Conservation (phyloP, 2,797 vertebrate species). For the Xenopus petersii region DNA sequence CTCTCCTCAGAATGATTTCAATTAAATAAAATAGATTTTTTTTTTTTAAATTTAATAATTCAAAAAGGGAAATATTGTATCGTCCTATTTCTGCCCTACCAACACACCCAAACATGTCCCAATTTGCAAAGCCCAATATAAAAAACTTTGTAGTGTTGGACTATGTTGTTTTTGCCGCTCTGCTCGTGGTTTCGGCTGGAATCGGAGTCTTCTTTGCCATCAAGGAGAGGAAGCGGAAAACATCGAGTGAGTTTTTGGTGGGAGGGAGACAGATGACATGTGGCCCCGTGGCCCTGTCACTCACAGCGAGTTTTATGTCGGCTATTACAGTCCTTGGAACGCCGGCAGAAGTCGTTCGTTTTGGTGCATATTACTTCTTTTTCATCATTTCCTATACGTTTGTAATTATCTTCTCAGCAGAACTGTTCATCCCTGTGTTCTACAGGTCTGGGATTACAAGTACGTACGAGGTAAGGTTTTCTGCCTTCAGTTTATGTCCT, state of each 20-base stretch:
- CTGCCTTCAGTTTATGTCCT: background rate
- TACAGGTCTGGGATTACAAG: conserved; percentile 84
- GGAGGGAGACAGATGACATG: conserved; percentile 77
- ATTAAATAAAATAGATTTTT: too few species aligned
- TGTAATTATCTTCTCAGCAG: conserved; percentile 71
- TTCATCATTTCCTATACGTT: conserved; percentile 69
- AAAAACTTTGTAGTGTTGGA: conserved; percentile 76
- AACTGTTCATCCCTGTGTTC: conserved; percentile 81
- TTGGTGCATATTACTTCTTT: conserved; percentile 70
- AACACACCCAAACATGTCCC: conserved; percentile 18
- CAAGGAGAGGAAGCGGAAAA: conserved; percentile 75
- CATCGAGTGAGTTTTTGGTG: conserved; percentile 74
- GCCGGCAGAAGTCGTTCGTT: conserved; percentile 79
- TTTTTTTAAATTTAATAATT: too few species aligned
- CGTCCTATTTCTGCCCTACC: too few species aligned
- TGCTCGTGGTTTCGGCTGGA: conserved; percentile 74
- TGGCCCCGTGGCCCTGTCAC: conserved; percentile 78
- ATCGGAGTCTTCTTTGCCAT: conserved; percentile 83
- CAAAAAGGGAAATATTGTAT: too few species aligned
- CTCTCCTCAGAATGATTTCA: too few species aligned
- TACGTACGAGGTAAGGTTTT: conserved; percentile 80
- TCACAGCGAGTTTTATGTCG: conserved; percentile 86
- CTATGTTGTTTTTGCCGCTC: conserved; percentile 74
- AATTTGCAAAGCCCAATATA: conserved; percentile 50
- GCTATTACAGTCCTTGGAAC: conserved; percentile 79